These are phyloP conservation scores for Holacanthus passer DNA, from an alignment of 2,113 vertebrate genomes.

Conservation along the genomic window DNA sequence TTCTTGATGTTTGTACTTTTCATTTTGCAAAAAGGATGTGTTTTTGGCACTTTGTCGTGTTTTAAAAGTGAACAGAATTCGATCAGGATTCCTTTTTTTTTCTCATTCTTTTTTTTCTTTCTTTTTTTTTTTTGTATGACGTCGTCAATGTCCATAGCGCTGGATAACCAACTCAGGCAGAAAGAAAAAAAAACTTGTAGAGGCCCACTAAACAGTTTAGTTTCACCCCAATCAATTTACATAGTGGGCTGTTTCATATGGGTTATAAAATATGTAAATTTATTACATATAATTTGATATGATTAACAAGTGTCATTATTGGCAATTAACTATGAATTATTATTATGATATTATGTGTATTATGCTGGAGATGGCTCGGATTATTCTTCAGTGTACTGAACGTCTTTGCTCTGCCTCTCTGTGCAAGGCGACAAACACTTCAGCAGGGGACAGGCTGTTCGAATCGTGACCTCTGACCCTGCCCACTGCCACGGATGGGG, in stretches of 20 bases:
- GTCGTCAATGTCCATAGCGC: slow-evolving; percentile 84
- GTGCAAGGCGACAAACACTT: slow-evolving; percentile 65
- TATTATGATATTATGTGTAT: slow-evolving; percentile 78
- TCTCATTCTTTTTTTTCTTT: slow-evolving; percentile 54
- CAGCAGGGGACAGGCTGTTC: slow-evolving; percentile 55
- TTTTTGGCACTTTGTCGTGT: slow-evolving; percentile 78
- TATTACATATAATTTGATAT: slow-evolving; percentile 80
- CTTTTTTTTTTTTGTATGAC: slow-evolving; percentile 78
- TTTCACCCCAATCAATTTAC: slow-evolving; percentile 79
- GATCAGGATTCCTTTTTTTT: slow-evolving; percentile 82
- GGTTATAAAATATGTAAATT: slow-evolving; percentile 81
- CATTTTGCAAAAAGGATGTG: slow-evolving; percentile 84
- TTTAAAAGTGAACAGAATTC: slow-evolving; percentile 84
- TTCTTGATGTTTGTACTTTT: slow-evolving; percentile 88
- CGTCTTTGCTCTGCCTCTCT: slow-evolving; percentile 61
- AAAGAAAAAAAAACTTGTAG: slow-evolving; percentile 79
- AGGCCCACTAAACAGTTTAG: slow-evolving; percentile 75
- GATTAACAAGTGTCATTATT: slow-evolving; percentile 77
- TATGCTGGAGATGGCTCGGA: slow-evolving; percentile 78
- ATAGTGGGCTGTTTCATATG: slow-evolving; percentile 82
- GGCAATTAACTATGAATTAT: slow-evolving; percentile 78
- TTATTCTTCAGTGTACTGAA: slow-evolving; percentile 69
- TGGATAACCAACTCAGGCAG: slow-evolving; percentile 87
- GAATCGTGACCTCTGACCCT: slow-evolving; percentile 66
- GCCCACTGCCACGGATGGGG: slow-evolving; percentile 70